Evolutionary conservation across 2,113 vertebrate species (phyloP).

Genomic region (Sigmodon hispidus): DNA sequence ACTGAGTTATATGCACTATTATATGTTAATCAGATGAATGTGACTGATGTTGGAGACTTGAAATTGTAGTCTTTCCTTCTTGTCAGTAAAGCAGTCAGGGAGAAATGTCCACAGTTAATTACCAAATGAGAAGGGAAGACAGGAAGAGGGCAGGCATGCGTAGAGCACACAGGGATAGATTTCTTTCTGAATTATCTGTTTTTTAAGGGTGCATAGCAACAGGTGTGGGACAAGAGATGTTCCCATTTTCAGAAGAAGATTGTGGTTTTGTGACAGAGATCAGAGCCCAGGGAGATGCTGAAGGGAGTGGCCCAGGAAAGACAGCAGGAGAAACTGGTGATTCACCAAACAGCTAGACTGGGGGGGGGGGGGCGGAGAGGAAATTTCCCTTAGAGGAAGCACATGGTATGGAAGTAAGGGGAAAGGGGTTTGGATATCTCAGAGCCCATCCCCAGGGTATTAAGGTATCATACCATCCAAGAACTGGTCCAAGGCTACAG

Average conservation of each 20-base stretch:
- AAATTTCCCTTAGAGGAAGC: not conserved
- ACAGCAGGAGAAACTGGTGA: not conserved
- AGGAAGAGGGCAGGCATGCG: no score
- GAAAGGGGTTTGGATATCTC: not conserved
- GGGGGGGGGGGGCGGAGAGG: no score
- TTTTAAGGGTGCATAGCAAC: not conserved
- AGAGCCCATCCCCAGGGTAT: not conserved
- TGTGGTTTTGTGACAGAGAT: not conserved
- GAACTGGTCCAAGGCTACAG: no score
- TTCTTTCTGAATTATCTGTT: not conserved
- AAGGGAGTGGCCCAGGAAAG: not conserved
- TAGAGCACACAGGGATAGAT: not conserved
- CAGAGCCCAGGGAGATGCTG: not conserved
- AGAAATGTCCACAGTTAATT: not conserved
- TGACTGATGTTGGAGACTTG: not conserved
- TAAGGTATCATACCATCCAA: not conserved
- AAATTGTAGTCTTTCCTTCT: not conserved
- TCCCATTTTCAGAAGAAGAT: not conserved
- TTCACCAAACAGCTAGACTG: not conserved
- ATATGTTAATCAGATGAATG: not conserved
- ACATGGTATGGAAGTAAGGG: rapidly evolving
- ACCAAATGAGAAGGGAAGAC: not conserved
- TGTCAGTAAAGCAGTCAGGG: not conserved
- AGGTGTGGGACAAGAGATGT: not conserved
- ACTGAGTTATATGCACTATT: not conserved